Evolutionary conservation across 2,888 invertebrate species (phyloP).

Genomic region (Eutolmus rufibarbis): DNA sequence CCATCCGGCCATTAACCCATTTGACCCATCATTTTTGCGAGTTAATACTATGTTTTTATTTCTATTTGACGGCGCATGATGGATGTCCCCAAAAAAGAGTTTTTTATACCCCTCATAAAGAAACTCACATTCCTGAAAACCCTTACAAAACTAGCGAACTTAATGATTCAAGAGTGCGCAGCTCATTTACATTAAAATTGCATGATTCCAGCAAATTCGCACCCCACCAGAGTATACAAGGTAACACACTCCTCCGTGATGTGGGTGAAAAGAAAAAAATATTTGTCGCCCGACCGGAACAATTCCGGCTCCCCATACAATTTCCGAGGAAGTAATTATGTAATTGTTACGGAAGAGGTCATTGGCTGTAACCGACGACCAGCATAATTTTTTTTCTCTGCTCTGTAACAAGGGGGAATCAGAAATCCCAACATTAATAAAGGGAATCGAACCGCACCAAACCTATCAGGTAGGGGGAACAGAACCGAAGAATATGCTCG

Average conservation of each 20-base stretch:
- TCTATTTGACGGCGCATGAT: neutral
- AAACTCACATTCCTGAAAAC: neutral
- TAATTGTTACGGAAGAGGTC: neutral
- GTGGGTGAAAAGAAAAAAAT: neutral
- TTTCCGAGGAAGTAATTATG: neutral
- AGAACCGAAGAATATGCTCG: neutral
- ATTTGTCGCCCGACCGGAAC: neutral
- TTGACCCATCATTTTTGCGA: neutral
- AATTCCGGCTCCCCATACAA: neutral
- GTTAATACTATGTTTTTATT: neutral
- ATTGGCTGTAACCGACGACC: neutral
- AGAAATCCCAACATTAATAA: neutral
- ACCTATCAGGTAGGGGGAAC: neutral
- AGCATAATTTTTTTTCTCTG: neutral
- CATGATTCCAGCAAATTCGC: neutral
- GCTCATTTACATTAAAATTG: neutral
- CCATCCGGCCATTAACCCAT: neutral
- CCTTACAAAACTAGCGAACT: neutral
- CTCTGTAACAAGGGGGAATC: neutral
- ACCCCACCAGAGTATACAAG: neutral
- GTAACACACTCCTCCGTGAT: neutral
- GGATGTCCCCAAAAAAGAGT: neutral
- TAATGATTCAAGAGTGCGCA: neutral
- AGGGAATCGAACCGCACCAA: neutral
- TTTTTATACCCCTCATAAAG: neutral